Evolutionary conservation across 2,888 invertebrate species (phyloP).

Genomic region (Pterostichus niger): DNA sequence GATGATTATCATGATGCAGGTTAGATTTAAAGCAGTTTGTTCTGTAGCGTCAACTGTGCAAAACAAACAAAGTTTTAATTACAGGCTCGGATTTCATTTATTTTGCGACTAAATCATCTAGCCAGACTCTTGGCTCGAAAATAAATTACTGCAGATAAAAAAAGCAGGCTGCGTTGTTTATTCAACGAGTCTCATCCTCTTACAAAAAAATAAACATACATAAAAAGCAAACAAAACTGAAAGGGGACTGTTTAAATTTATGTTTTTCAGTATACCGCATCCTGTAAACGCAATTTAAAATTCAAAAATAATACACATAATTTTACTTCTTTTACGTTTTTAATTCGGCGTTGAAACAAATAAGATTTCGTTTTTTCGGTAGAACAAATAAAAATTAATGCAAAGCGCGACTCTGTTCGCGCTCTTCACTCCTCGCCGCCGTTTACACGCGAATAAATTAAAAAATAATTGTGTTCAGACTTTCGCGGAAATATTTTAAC

Average conservation of each 20-base stretch:
- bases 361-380: constrained; percentile 57
- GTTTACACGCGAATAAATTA: constrained; percentile 59
- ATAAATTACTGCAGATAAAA: constrained; percentile 66
- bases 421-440: not conserved
- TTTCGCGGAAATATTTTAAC: constrained; percentile 36
- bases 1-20: constrained; percentile 19
- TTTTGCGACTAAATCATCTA: constrained; percentile 63
- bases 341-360: constrained; percentile 59
- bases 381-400: constrained; percentile 59
- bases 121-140: constrained; percentile 56
- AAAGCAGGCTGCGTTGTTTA: constrained; percentile 59
- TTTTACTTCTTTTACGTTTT: constrained; percentile 55
- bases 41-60: constrained; percentile 25
- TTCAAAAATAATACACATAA: constrained; percentile 62
- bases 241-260: constrained; percentile 59
- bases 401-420: constrained; percentile 34
- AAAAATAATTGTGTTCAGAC: constrained; percentile 59
- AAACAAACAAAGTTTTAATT: constrained; percentile 63
- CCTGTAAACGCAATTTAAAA: constrained; percentile 58
- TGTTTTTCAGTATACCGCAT: constrained; percentile 57
- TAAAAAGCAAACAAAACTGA: constrained; percentile 61
- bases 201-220: constrained; percentile 60
- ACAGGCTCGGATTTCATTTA: constrained; percentile 64
- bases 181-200: constrained; percentile 64
- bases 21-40: constrained; percentile 8